Base-by-base conservation (phyloP, 2,113 vertebrate species). In the Toxostoma redivivum region DNA sequence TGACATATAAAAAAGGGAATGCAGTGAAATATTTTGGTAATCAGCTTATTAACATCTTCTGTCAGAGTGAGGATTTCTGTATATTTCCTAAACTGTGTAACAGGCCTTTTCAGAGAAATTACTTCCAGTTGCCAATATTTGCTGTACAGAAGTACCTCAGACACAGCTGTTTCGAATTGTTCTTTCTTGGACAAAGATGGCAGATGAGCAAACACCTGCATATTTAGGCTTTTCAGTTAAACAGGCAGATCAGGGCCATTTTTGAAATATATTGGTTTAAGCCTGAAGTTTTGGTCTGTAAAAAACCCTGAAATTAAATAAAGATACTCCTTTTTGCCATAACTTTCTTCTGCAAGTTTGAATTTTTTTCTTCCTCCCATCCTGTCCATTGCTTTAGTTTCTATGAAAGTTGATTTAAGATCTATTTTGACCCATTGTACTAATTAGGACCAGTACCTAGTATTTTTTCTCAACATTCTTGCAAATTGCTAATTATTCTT, bases 161-260 rank as follows among this genome's bases (percentile, higher is more conserved):
- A 78, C 38, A 47, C 11, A 42, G 21, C 38, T 67, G 31, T 19
- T 96, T 67, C 8, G 1, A 85, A 37, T 28, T 67, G 12, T 64
- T 22, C 27, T 87, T 81, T 71, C 73, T 76, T 93, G 48, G 57
- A 44, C 18, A 23, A 30, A 76, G 50, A 66, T 45, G 64, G 72
- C 81, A 94, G 90, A 71, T 89, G 65, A 73, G 61, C 7, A 92
- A 86, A 22, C 90, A 92, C 53, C 78, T 92, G 77, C 19, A 91
- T 87, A n/a, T 81, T 94, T 88, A 62, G 83, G 23, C 23, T 86
- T 28, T 92, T 79, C 17, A 58, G 19, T 78, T 79, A 74, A 92
- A 86, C 5, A 66, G 21, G 10, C 9, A 74, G 71, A 78, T 74
- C 56, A 24, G 10, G 71, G 47, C 10, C 12, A 28, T 74, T 78